Percentiles rank a stretch among this genome's conserved stretches.
phyloP scores from a whole-genome alignment of 2,797 vertebrate species.

The Scarus forsteni region DNA sequence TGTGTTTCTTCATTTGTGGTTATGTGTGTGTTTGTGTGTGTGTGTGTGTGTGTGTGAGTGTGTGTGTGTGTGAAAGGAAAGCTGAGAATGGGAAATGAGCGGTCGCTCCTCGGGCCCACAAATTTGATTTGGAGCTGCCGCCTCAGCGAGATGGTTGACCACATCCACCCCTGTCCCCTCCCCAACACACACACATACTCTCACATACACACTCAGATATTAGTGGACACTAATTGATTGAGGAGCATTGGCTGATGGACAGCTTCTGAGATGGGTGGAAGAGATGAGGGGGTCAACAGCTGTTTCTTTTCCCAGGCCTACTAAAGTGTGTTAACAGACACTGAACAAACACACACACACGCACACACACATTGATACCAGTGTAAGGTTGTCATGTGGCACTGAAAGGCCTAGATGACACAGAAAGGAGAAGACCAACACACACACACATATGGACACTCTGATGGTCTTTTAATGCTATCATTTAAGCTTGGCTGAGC shows the following conservation, averaged over 20 bases:
- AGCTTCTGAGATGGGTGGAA: conserved; percentile 61
- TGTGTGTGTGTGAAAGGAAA: conserved; percentile 38
- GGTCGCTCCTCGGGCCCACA: conserved; percentile 50
- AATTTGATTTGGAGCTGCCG: conserved; percentile 79
- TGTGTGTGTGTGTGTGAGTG: conserved; percentile 22
- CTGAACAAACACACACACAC: conserved; percentile 11
- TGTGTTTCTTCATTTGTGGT: conserved; percentile 24
- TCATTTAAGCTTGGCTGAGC: conserved; percentile 52
- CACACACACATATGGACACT: conserved; percentile 11
- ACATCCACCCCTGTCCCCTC: conserved; percentile 43
- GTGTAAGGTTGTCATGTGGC: conserved; percentile 39
- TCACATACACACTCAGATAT: conserved; percentile 52
- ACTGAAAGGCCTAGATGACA: conserved; percentile 45
- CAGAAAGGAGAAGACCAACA: conserved; percentile 8
- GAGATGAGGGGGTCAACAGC: conserved; percentile 73
- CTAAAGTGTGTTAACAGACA: conserved; percentile 58
- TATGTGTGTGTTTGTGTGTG: conserved; percentile 12
- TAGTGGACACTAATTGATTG: conserved; percentile 85
- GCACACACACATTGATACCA: conserved; percentile 7
- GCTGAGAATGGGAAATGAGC: conserved; percentile 73
- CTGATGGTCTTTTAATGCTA: conserved; percentile 20
- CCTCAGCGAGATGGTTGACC: conserved; percentile 75
- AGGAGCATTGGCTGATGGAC: conserved; percentile 75
- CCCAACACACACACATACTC: conserved; percentile 36
- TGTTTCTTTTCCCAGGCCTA: conserved; percentile 81